Conservation (phyloP, 1,140 invertebrate species). For the Trinorchestia longiramus region DNA sequence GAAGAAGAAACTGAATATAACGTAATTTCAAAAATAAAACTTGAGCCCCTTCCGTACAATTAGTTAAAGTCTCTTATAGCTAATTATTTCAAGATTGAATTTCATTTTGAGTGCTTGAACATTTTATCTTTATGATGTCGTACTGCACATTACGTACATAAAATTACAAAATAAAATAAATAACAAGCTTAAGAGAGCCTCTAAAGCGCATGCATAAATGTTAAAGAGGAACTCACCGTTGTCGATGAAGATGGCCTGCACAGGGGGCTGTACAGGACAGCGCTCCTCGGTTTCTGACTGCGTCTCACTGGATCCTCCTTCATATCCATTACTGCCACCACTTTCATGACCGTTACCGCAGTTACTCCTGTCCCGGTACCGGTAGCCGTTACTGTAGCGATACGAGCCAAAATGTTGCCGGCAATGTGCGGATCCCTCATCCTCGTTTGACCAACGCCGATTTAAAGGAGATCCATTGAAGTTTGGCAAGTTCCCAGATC, state of each 20-base stretch:
- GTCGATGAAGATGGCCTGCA: slow-evolving; percentile 44
- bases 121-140: neutral
- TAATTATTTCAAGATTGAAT: neutral
- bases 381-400: neutral
- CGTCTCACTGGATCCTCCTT: slow-evolving; percentile 41
- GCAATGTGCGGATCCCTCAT: neutral
- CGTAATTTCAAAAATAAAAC: neutral
- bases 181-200: no score
- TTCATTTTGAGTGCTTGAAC: neutral
- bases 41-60: neutral
- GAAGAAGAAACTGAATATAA: neutral
- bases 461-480: slow-evolving; percentile 56
- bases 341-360: slow-evolving; percentile 34
- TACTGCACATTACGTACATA: no score
- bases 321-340: slow-evolving; percentile 18
- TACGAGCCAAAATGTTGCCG: neutral
- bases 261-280: neutral
- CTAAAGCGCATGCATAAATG: neutral
- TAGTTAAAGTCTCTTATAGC: neutral
- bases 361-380: slow-evolving; percentile 24
- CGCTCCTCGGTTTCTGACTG: slow-evolving; percentile 21
- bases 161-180: no score
- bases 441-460: slow-evolving; percentile 14
- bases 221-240: slow-evolving; percentile 2
- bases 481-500: slow-evolving; percentile 58